Percentiles rank a stretch among this genome's conserved stretches.
Conservation (phyloP, 2,113 vertebrate species). For the Rostratula benghalensis region DNA sequence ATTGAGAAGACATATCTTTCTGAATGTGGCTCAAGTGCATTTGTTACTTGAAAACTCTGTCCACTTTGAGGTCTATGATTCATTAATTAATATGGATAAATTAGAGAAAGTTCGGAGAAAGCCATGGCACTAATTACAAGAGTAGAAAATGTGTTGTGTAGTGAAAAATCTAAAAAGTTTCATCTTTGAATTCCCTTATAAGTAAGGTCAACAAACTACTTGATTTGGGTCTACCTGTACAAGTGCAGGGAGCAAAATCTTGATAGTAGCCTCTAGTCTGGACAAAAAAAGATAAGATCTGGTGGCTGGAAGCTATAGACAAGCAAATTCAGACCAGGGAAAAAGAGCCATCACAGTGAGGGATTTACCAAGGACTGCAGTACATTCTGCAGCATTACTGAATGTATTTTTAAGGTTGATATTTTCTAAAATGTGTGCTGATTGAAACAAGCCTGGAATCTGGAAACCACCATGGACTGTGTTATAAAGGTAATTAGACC, state of each 20-base stretch:
- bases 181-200: not conserved
- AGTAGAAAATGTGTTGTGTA: not conserved
- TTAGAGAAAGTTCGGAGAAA: slow-evolving; percentile 17
- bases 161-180: slow-evolving; percentile 23
- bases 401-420: not conserved
- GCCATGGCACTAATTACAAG: not conserved
- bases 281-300: not conserved
- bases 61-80: not conserved
- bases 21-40: not conserved
- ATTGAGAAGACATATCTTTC: not conserved
- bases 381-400: not conserved
- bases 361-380: not conserved
- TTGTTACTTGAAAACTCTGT: not conserved
- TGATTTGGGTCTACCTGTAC: not conserved
- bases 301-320: not conserved
- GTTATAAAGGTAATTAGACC: not conserved
- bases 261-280: not conserved
- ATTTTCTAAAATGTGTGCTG: not conserved
- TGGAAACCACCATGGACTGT: not conserved
- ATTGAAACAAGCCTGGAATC: not conserved
- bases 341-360: not conserved
- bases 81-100: not conserved
- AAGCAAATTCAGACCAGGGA: not conserved
- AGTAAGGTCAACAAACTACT: slow-evolving; percentile 4
- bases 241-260: not conserved